phyloP scores from a whole-genome alignment of 2,113 vertebrate genomes.

The Peromyscus californicus region DNA sequence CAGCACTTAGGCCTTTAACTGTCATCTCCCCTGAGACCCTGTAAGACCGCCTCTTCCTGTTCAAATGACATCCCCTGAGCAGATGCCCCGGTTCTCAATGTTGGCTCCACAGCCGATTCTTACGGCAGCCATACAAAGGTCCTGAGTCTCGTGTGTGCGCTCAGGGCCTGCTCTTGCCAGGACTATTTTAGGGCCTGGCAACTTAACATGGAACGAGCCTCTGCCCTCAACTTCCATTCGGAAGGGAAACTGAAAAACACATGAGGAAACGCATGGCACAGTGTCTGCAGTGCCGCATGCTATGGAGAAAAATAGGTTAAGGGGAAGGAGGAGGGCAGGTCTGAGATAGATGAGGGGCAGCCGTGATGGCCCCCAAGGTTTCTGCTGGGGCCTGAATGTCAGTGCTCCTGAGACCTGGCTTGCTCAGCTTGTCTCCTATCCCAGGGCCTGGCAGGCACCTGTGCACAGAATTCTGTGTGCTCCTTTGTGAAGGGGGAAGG shows the following conservation, averaged over 20 bases:
- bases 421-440: background rate
- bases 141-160: background rate
- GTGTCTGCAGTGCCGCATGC: background rate
- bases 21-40: background rate
- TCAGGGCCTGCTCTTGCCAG: background rate
- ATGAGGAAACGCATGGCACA: background rate
- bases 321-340: background rate
- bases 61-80: background rate
- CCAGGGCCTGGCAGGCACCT: background rate
- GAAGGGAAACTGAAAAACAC: slow-evolving; percentile 6
- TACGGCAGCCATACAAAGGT: background rate
- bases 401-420: background rate
- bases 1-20: background rate
- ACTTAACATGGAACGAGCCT: background rate
- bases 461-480: background rate
- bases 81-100: background rate
- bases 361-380: background rate
- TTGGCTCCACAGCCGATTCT: background rate
- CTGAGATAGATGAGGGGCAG: background rate
- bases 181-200: background rate
- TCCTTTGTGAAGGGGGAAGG: background rate
- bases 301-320: background rate
- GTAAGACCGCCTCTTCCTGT: background rate
- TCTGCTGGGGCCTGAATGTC: background rate
- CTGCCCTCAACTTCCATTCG: background rate